A percentile compares a stretch with the other conserved stretches of the same genome.
Conservation (phyloP, 2,888 invertebrate genomes). For the Augochlorella aurata region DNA sequence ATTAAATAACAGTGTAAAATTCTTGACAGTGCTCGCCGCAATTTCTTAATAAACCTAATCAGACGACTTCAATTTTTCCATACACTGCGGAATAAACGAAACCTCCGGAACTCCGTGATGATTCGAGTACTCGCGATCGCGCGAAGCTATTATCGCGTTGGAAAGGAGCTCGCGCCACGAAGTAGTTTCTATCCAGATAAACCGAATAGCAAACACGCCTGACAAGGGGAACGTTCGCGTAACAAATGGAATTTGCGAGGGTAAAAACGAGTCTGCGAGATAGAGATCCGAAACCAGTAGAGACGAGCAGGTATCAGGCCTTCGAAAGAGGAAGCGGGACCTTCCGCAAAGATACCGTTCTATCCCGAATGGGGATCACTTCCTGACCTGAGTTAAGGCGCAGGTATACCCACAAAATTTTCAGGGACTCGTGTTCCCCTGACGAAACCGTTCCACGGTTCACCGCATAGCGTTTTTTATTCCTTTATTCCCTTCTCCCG, state of each 20-base stretch:
- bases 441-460: neutral
- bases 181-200: neutral
- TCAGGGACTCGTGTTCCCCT: neutral
- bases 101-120: neutral
- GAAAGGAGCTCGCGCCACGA: neutral
- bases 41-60: no score
- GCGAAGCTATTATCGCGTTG: neutral
- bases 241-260: neutral
- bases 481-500: neutral
- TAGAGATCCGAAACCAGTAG: constrained; percentile 4
- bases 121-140: neutral
- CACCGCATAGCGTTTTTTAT: neutral
- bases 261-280: neutral
- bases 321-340: constrained; percentile 5
- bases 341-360: constrained; percentile 4
- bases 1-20: no score
- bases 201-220: neutral
- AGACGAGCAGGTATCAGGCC: constrained; percentile 12
- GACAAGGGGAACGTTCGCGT: neutral
- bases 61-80: no score
- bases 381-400: constrained; percentile 9
- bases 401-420: neutral
- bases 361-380: neutral
- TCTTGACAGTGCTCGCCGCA: no score
- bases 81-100: no score